Evolutionary conservation across 2,113 vertebrate genomes (phyloP).

Genomic region (Cynopterus brachyotis): DNA sequence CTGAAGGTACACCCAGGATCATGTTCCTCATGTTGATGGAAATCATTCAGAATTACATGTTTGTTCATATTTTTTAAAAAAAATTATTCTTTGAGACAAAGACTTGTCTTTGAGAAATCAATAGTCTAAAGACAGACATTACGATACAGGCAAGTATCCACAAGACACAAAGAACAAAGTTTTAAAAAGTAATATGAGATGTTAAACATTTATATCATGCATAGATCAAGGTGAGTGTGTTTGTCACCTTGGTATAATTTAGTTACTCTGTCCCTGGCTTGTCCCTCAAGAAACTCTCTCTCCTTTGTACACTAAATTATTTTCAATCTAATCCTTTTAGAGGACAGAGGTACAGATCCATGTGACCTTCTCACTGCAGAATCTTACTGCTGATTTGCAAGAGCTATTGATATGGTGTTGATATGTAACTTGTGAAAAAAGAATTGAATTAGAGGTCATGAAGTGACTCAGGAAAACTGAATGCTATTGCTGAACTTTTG

Average conservation of each 20-base stretch:
- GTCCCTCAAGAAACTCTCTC: background rate
- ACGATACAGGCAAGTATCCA: background rate
- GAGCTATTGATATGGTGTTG: background rate
- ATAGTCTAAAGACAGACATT: background rate
- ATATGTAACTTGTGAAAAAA: background rate
- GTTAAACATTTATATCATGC: background rate
- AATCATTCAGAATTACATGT: background rate
- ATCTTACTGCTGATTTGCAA: background rate
- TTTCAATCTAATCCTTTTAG: background rate
- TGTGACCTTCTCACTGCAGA: background rate
- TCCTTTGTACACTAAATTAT: background rate
- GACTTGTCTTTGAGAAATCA: constrained; percentile 29
- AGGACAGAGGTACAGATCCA: background rate
- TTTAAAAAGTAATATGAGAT: background rate
- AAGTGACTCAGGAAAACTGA: background rate
- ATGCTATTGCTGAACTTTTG: background rate
- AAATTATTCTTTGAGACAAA: constrained; percentile 26
- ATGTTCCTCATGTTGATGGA: background rate
- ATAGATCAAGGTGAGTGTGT: constrained; percentile 12
- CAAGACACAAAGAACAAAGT: background rate
- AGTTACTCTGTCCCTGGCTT: constrained; percentile 20
- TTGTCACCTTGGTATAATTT: constrained; percentile 26
- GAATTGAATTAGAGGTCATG: background rate
- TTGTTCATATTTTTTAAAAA: constrained; percentile 8
- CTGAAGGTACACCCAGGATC: background rate